Conservation (phyloP, 2,888 invertebrate genomes). For the Dasypogon diadema region DNA sequence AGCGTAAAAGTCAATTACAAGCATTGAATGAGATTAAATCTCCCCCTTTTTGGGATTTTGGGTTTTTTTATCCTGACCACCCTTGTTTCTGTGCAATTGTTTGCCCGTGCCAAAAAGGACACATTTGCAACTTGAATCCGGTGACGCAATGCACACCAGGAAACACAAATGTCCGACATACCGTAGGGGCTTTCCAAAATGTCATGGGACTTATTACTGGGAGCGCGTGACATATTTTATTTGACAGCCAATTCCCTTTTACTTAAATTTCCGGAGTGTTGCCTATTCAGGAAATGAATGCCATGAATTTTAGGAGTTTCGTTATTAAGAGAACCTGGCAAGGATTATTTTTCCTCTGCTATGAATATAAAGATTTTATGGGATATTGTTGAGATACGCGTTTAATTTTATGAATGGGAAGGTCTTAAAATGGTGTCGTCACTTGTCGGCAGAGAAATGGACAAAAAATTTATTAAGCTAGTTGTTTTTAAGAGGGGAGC, state of each 20-base stretch:
- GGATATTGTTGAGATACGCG: background rate
- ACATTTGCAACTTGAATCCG: constrained; percentile 2
- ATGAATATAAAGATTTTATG: background rate
- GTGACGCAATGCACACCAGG: background rate
- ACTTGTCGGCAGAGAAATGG: too few relatives aligned
- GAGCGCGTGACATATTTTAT: constrained; percentile 13
- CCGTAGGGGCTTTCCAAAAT: background rate
- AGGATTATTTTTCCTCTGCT: background rate
- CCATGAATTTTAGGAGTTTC: constrained; percentile 3
- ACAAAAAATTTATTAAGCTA: too few relatives aligned
- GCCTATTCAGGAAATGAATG: background rate
- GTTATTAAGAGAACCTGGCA: background rate
- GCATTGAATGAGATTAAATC: constrained; percentile 55
- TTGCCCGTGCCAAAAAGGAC: background rate
- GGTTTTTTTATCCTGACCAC: background rate
- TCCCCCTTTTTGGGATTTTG: background rate
- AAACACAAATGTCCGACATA: background rate
- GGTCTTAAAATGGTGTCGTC: too few relatives aligned
- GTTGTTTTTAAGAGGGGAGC: too few relatives aligned
- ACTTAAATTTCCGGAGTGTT: constrained; percentile 14
- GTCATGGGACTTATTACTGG: background rate
- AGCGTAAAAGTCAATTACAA: constrained; percentile 56
- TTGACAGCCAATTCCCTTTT: background rate
- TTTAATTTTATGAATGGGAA: too few relatives aligned
- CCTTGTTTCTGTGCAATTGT: constrained; percentile 11